A percentile compares a stretch with the other conserved stretches of the same genome.
Evolutionary conservation across 2,888 invertebrate species (phyloP).

Genomic region (Ennomos fuscantarius): DNA sequence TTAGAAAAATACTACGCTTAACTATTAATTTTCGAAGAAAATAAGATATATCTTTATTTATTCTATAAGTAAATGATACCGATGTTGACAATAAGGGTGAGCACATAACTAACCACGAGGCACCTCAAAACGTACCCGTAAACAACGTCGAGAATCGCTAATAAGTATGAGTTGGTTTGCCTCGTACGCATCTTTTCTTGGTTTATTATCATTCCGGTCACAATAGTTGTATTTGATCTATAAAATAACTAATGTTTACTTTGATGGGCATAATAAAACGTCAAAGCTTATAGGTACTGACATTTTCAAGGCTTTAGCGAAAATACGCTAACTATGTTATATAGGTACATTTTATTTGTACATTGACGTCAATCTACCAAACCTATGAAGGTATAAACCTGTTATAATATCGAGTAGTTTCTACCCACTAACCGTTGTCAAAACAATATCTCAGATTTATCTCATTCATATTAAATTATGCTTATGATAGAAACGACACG

Average conservation of each 20-base stretch:
- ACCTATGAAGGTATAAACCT: too few species aligned
- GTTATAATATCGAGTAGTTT: too few species aligned
- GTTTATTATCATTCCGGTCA: too few species aligned
- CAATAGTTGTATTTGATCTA: too few species aligned
- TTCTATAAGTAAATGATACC: slow-evolving; percentile 4
- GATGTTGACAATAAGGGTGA: slow-evolving; percentile 13
- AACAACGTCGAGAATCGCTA: slow-evolving; percentile 13
- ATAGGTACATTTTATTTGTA: too few species aligned
- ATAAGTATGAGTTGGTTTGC: slow-evolving; percentile 7
- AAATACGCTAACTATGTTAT: too few species aligned
- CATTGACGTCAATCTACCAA: too few species aligned
- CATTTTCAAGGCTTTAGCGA: too few species aligned
- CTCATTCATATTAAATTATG: slow-evolving; percentile 45
- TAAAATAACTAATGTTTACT: too few species aligned
- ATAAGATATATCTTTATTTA: background rate
- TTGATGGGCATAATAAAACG: too few species aligned
- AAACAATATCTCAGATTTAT: slow-evolving; percentile 25
- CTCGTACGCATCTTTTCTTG: background rate
- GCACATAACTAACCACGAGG: slow-evolving; percentile 25
- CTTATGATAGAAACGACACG: slow-evolving; percentile 22
- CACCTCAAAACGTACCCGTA: slow-evolving; percentile 21
- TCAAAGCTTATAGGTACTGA: too few species aligned
- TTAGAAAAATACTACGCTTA: too few species aligned
- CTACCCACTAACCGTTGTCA: background rate
- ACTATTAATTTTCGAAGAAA: background rate